phyloP scores from a whole-genome alignment of 1,140 invertebrate species.

The Drosophila guanche region DNA sequence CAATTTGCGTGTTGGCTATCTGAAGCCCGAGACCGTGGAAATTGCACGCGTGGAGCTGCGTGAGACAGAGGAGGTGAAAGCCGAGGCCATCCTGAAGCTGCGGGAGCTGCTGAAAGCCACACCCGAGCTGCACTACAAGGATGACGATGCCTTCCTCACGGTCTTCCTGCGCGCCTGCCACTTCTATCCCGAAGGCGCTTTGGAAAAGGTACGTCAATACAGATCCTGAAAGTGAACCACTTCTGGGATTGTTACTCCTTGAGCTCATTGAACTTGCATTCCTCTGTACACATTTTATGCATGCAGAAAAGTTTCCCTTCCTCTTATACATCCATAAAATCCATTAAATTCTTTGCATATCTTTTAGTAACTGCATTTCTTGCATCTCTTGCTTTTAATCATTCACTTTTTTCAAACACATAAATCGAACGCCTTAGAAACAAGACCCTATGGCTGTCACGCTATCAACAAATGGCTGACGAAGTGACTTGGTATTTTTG shows the following conservation, averaged over 20 bases:
- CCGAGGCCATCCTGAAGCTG: constrained; percentile 86
- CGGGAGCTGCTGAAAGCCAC: constrained; percentile 87
- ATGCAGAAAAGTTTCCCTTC: too few species aligned
- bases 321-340: too few species aligned
- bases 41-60: constrained; percentile 87
- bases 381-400: constrained; percentile 11
- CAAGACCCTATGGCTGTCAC: constrained; percentile 21
- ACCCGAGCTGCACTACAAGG: constrained; percentile 86
- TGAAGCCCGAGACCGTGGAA: constrained; percentile 84
- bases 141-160: constrained; percentile 89
- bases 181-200: constrained; percentile 91
- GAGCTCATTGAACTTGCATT: too few species aligned
- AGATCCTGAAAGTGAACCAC: background rate
- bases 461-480: constrained; percentile 27
- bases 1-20: constrained; percentile 71
- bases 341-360: too few species aligned
- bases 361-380: too few species aligned
- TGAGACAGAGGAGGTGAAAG: constrained; percentile 88
- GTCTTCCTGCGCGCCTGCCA: constrained; percentile 91
- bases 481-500: constrained; percentile 5
- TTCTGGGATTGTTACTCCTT: too few species aligned
- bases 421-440: constrained; percentile 36
- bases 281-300: too few species aligned
- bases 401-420: background rate
- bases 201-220: constrained; percentile 87